These are phyloP conservation scores for Sycophila texana DNA, from an alignment of 2,888 invertebrate species.

Conservation along the genomic window DNA sequence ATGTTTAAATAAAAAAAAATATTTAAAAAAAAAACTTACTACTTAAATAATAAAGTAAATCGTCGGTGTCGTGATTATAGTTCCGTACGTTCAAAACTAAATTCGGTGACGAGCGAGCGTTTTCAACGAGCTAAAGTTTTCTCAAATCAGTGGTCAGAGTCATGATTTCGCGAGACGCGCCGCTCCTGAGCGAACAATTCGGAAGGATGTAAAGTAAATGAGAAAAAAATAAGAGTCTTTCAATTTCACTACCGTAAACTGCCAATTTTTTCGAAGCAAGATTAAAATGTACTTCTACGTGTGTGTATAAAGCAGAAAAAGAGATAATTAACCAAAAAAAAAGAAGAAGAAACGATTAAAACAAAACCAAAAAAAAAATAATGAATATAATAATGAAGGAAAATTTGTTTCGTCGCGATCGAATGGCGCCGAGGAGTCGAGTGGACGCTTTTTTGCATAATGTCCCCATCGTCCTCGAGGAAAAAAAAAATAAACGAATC, in stretches of 20 bases:
- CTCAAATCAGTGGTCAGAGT: constrained; percentile 4
- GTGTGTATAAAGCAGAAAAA: constrained; percentile 27
- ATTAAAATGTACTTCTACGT: constrained; percentile 35
- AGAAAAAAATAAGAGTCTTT: constrained; percentile 65
- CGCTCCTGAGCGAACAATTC: neutral
- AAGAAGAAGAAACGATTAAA: constrained; percentile 51
- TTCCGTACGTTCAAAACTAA: constrained; percentile 42
- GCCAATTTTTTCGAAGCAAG: constrained; percentile 69
- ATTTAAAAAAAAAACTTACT: constrained; percentile 13
- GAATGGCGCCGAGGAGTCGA: neutral
- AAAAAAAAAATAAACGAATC: neutral
- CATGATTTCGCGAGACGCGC: neutral
- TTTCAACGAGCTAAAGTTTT: too few relatives aligned
- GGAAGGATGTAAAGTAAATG: constrained; percentile 5
- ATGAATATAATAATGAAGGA: neutral
- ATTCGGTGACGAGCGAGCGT: neutral
- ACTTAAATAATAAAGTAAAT: constrained; percentile 26
- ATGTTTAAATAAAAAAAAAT: neutral
- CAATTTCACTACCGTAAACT: constrained; percentile 70
- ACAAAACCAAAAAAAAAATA: neutral
- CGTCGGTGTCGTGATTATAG: constrained; percentile 52
- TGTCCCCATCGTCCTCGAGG: neutral
- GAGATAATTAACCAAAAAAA: constrained; percentile 56
- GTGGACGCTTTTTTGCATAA: neutral
- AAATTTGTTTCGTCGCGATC: neutral